Evolutionary conservation across 2,113 vertebrate genomes (phyloP).

Genomic region (Stictonetta naevosa): DNA sequence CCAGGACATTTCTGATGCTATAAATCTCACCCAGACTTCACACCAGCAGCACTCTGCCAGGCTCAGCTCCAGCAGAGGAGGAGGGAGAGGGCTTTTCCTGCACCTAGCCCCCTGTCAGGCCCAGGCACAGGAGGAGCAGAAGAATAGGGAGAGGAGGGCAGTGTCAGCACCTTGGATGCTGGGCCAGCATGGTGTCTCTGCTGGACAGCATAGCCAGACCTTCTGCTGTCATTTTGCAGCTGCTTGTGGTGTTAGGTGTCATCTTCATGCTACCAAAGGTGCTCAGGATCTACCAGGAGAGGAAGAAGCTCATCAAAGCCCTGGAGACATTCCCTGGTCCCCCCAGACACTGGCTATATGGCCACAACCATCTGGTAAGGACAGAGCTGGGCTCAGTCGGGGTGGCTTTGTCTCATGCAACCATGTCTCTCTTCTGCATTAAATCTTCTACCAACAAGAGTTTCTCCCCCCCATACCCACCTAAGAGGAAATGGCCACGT

Average conservation of each 20-base stretch:
- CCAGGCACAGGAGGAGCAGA: rapidly evolving
- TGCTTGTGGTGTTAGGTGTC: conserved; percentile 47
- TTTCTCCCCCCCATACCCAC: rapidly evolving
- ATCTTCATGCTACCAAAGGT: conserved; percentile 64
- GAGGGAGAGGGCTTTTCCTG: neutral
- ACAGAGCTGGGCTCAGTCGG: neutral
- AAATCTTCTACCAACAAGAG: neutral
- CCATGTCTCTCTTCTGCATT: neutral
- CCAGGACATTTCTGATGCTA: neutral
- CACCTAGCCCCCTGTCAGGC: neutral
- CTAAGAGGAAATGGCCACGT: neutral
- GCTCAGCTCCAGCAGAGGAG: neutral
- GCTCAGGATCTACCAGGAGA: conserved; percentile 42
- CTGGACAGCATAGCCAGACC: neutral
- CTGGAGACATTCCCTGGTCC: conserved; percentile 79
- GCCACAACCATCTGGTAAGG: conserved; percentile 79
- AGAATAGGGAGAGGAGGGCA: neutral
- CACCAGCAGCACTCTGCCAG: neutral
- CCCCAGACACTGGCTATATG: conserved; percentile 76
- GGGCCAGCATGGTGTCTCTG: neutral
- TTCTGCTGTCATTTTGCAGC: conserved; percentile 25
- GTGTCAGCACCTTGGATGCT: rapidly evolving
- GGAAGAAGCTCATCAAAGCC: conserved; percentile 53
- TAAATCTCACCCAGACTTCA: neutral
- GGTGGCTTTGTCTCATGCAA: neutral